phyloP scores from a whole-genome alignment of 2,113 vertebrate genomes.

The Buteo buteo region DNA sequence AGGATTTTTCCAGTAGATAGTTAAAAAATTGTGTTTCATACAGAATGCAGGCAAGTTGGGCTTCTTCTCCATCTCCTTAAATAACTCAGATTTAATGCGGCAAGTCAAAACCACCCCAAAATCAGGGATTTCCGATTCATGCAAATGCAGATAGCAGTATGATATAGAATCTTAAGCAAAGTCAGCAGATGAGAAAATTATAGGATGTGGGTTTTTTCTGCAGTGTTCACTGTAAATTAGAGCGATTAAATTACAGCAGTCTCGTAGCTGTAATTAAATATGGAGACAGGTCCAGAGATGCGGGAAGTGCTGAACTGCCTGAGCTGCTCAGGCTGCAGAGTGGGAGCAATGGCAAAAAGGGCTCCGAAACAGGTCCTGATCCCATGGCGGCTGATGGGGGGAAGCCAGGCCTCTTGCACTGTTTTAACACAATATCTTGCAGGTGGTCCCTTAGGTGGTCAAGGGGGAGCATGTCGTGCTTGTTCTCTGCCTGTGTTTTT shows the following conservation, averaged over 20 bases:
- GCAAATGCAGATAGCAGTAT: not conserved
- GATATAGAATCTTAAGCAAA: slow-evolving; percentile 3
- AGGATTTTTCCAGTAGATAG: not conserved
- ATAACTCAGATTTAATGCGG: not conserved
- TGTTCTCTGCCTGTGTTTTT: not conserved
- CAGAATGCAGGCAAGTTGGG: not conserved
- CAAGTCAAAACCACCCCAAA: not conserved
- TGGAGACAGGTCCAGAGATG: not conserved
- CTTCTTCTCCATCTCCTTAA: not conserved
- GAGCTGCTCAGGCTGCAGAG: not conserved
- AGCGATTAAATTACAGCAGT: slow-evolving; percentile 39
- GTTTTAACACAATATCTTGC: not conserved
- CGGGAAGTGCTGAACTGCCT: not conserved
- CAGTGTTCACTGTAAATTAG: slow-evolving; percentile 27
- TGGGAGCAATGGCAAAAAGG: not conserved
- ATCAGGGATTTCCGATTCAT: not conserved
- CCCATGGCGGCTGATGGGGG: not conserved
- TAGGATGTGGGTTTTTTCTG: not conserved
- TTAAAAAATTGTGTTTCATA: not conserved
- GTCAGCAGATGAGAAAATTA: slow-evolving; percentile 41
- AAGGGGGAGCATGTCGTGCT: not conserved
- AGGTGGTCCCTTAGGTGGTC: too few species aligned
- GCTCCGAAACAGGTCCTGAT: not conserved
- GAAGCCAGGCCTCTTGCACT: not conserved
- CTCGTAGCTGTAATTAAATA: slow-evolving; percentile 41